phyloP scores from a whole-genome alignment of 23 tunicate species.

The Aplidium turbinatum region DNA sequence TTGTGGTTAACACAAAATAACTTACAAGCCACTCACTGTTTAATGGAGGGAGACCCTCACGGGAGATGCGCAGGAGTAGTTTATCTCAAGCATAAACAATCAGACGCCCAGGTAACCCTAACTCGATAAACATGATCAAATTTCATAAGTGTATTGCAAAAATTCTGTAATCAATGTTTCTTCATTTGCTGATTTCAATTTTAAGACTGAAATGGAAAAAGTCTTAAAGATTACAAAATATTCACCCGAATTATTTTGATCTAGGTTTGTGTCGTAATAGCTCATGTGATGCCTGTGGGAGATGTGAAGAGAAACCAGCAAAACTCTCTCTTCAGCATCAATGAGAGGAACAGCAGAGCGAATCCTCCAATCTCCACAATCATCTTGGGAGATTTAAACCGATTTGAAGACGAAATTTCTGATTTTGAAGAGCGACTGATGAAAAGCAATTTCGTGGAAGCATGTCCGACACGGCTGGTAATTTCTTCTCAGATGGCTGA shows the following conservation, averaged over 20 bases:
- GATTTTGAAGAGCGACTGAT: conserved; percentile 20
- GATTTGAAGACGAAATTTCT: conserved; percentile 40
- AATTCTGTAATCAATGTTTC: background rate
- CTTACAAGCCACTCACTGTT: no score
- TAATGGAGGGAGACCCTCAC: conserved; percentile 47
- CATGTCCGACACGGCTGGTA: conserved; percentile 25
- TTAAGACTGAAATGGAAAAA: background rate
- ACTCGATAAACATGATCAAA: no score
- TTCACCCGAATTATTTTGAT: no score
- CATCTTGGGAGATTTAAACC: conserved; percentile 51
- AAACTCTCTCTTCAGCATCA: conserved; percentile 38
- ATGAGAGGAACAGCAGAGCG: no score
- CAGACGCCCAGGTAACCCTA: no score
- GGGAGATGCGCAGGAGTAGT: conserved; percentile 64
- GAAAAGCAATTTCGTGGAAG: conserved; percentile 33
- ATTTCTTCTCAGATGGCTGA: conserved; percentile 5
- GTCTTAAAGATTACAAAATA: background rate
- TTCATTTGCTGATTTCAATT: background rate
- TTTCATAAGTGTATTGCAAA: no score
- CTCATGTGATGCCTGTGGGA: conserved; percentile 58
- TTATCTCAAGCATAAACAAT: conserved; percentile 30
- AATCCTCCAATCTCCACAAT: conserved; percentile 22
- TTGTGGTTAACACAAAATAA: no score
- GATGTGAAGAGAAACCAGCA: conserved; percentile 40
- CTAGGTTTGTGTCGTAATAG: conserved; percentile 54